Evolutionary conservation across 2,888 invertebrate species (phyloP).

Genomic region (Bellardia bayeri): DNA sequence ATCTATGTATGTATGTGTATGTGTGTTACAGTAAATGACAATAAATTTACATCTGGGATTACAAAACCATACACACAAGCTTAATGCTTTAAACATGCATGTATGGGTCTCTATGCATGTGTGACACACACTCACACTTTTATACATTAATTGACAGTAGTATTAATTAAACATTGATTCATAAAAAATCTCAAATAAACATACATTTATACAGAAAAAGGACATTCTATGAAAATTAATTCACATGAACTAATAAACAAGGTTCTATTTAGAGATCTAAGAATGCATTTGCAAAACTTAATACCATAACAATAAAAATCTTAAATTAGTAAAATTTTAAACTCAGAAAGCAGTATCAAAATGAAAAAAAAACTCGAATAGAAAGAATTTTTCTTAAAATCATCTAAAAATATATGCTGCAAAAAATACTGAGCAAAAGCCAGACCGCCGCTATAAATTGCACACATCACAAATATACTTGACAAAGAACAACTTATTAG

Average conservation of each 20-base stretch:
- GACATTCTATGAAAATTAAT: not conserved
- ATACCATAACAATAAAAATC: too few species aligned
- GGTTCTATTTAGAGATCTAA: not conserved
- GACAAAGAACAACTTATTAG: not conserved
- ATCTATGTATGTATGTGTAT: not conserved
- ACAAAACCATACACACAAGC: constrained; percentile 15
- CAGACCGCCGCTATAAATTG: not conserved
- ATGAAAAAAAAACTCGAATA: not conserved
- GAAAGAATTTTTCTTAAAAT: not conserved
- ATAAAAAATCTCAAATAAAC: not conserved
- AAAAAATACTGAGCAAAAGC: not conserved
- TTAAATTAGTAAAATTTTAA: too few species aligned
- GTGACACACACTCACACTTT: not conserved
- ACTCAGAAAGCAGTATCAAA: too few species aligned
- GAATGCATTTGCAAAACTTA: not conserved
- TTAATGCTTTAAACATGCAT: constrained; percentile 13
- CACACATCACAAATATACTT: not conserved
- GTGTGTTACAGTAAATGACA: not conserved
- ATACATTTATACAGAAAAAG: not conserved
- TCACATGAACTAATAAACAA: not conserved
- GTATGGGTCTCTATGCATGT: not conserved
- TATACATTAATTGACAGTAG: constrained; percentile 4
- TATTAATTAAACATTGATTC: constrained; percentile 27
- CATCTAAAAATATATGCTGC: not conserved
- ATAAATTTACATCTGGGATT: constrained; percentile 34